phyloP scores from a whole-genome alignment of 2,113 vertebrate genomes.

The Pomatostomus ruficeps region DNA sequence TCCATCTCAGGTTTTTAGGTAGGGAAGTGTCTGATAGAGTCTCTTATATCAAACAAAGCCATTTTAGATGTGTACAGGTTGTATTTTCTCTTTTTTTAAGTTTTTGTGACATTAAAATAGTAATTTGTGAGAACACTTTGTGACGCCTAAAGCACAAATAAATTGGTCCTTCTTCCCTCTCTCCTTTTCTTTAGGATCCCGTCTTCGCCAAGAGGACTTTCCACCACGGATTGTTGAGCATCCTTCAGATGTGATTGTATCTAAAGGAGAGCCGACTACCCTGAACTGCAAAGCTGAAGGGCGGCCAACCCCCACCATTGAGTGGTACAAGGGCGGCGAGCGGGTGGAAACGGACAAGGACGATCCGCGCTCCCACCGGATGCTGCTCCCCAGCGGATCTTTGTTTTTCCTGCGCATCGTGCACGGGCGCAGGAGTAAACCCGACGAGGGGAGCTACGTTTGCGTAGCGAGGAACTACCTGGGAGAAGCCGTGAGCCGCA shows the following conservation, averaged over 20 bases:
- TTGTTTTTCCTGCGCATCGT: slow-evolving; percentile 96
- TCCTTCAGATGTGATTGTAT: slow-evolving; percentile 97
- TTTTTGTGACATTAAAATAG: neutral
- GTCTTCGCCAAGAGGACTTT: slow-evolving; percentile 97
- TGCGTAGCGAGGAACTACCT: slow-evolving; percentile 98
- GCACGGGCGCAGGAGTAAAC: slow-evolving; percentile 94
- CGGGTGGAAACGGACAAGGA: slow-evolving; percentile 97
- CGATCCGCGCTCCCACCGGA: slow-evolving; percentile 93
- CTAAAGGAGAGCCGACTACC: slow-evolving; percentile 96
- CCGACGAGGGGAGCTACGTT: slow-evolving; percentile 94
- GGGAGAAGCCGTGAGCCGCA: slow-evolving; percentile 95
- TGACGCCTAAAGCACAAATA: neutral
- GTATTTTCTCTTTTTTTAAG: neutral
- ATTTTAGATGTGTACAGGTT: neutral
- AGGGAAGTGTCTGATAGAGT: neutral
- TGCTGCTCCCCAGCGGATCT: slow-evolving; percentile 95
- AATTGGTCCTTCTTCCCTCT: neutral
- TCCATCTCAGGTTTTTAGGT: neutral
- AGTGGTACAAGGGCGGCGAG: slow-evolving; percentile 98
- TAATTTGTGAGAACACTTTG: neutral
- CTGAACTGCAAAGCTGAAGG: slow-evolving; percentile 98
- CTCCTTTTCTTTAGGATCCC: slow-evolving; percentile 81
- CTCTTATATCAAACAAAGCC: neutral
- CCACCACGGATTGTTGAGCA: slow-evolving; percentile 95
- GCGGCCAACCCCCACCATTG: slow-evolving; percentile 90